A percentile compares a stretch with the other conserved stretches of the same genome.
These are phyloP conservation scores for Rotaria sp. DNA, from an alignment of 2,888 invertebrate genomes.

Conservation along the genomic window DNA sequence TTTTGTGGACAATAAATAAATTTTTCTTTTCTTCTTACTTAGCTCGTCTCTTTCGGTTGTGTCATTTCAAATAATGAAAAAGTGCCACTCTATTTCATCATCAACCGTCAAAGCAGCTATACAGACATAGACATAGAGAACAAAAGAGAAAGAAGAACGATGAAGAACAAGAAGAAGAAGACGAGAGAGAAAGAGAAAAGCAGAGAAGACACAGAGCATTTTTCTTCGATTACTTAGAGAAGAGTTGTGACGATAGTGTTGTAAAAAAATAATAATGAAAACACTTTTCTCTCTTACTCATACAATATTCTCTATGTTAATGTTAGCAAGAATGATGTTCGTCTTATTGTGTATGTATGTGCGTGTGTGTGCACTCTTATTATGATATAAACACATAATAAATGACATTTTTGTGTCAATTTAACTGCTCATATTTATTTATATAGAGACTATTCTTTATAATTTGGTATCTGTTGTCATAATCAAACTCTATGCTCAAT, in stretches of 20 bases:
- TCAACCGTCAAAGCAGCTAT: background rate
- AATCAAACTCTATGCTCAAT: background rate
- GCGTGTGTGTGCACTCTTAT: too few species aligned
- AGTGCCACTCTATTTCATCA: conserved; percentile 5
- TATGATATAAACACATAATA: background rate
- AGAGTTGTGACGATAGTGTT: background rate
- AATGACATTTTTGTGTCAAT: background rate
- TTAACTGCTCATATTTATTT: background rate
- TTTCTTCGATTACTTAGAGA: background rate
- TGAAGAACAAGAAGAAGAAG: background rate
- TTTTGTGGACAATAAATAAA: background rate
- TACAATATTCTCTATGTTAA: background rate
- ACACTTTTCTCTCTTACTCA: background rate
- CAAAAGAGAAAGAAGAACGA: background rate
- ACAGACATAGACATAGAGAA: background rate
- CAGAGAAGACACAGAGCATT: background rate
- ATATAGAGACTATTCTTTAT: background rate
- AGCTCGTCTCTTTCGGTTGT: background rate
- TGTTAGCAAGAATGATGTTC: background rate
- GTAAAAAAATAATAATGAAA: background rate
- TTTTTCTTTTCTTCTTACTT: background rate
- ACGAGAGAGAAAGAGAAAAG: background rate
- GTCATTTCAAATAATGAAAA: conserved; percentile 22
- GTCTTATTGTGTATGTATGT: too few species aligned
- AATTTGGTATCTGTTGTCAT: background rate